phyloP scores from a whole-genome alignment of 2,888 invertebrate species.

The Ennomos erosarius region DNA sequence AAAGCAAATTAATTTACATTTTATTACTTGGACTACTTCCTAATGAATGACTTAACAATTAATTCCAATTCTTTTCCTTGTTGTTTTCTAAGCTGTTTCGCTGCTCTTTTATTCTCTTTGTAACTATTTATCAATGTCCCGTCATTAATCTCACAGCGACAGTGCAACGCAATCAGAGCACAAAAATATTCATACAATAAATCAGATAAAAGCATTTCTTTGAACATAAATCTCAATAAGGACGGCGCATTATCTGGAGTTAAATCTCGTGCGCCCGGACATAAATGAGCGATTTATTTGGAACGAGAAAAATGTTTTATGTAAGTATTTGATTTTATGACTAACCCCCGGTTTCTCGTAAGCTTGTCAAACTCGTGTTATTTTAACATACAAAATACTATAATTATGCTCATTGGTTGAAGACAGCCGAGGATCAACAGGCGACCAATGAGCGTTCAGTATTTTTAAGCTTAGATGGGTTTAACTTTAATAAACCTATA shows the following conservation, averaged over 20 bases:
- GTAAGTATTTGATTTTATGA: conserved; percentile 48
- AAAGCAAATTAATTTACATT: conserved; percentile 24
- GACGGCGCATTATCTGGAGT: conserved; percentile 56
- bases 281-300: conserved; percentile 68
- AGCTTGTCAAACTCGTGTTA: too few relatives aligned
- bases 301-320: conserved; percentile 66
- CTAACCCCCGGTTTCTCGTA: too few relatives aligned
- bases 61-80: conserved; percentile 11
- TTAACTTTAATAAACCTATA: too few relatives aligned
- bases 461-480: too few relatives aligned
- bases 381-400: too few relatives aligned
- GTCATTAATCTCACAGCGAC: conserved; percentile 34
- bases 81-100: too few relatives aligned
- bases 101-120: conserved; percentile 3
- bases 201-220: conserved; percentile 50
- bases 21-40: conserved; percentile 14
- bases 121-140: conserved; percentile 27
- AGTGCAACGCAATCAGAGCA: conserved; percentile 31
- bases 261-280: conserved; percentile 55
- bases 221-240: conserved; percentile 52
- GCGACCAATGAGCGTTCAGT: too few relatives aligned
- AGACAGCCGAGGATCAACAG: too few relatives aligned
- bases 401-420: too few relatives aligned
- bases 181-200: conserved; percentile 44
- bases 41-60: conserved; percentile 13